Percentiles rank a stretch among this genome's conserved stretches.
Evolutionary conservation across 2,888 invertebrate species (phyloP).

Genomic region (Germaria angustata): DNA sequence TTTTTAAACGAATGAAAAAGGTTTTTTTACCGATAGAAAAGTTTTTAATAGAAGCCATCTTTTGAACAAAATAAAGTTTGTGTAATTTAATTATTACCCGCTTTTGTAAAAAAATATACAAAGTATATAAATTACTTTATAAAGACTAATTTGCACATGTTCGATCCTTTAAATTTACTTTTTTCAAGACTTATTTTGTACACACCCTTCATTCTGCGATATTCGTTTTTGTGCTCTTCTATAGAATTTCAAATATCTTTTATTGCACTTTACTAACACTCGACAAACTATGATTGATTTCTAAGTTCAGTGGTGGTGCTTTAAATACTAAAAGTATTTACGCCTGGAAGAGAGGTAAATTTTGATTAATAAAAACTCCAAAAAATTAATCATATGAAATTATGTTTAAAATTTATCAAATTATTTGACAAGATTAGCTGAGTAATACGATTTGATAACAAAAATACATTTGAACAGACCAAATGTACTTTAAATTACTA

Average conservation of each 20-base stretch:
- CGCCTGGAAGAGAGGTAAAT: neutral
- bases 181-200: neutral
- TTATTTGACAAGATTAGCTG: slow-evolving; percentile 39
- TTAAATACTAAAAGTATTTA: slow-evolving; percentile 46
- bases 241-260: neutral
- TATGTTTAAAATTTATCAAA: slow-evolving; percentile 3
- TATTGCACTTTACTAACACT: neutral
- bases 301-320: neutral
- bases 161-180: no score
- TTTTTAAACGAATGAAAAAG: no score
- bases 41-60: no score
- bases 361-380: neutral
- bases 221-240: neutral
- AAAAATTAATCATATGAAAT: slow-evolving; percentile 15
- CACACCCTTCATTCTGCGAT: slow-evolving; percentile 37
- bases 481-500: neutral
- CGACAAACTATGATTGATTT: slow-evolving; percentile 38
- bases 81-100: no score
- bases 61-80: no score
- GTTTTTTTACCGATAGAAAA: no score
- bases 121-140: no score
- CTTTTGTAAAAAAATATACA: no score
- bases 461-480: neutral
- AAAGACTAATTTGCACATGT: no score
- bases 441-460: slow-evolving; percentile 4